phyloP scores from a whole-genome alignment of 2,888 invertebrate genomes.

The Tachina lurida region DNA sequence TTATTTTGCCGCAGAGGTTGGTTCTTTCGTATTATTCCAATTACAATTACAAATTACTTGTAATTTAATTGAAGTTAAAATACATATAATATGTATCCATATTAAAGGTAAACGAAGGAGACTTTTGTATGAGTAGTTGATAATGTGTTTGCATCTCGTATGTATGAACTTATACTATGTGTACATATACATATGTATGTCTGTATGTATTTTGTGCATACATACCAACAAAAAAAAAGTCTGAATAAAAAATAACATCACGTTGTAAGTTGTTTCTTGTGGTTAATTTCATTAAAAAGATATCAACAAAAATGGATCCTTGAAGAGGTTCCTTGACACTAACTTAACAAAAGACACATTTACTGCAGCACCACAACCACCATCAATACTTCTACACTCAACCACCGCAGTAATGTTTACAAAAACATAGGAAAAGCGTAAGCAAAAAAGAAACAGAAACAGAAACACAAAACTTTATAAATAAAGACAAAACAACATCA shows the following conservation, averaged over 20 bases:
- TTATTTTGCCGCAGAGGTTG: no score
- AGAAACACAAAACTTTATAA: background rate
- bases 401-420: constrained; percentile 35
- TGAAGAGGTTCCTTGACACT: constrained; percentile 80
- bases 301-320: constrained; percentile 75
- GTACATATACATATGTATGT: background rate
- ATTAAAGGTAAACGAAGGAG: background rate
- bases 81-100: background rate
- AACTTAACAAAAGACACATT: constrained; percentile 56
- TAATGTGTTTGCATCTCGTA: constrained; percentile 7
- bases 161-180: background rate
- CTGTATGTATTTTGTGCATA: background rate
- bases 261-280: constrained; percentile 40
- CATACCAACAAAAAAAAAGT: constrained; percentile 25
- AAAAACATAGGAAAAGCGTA: constrained; percentile 42
- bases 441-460: constrained; percentile 23
- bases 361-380: constrained; percentile 30
- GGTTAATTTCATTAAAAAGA: constrained; percentile 71
- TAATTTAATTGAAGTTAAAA: background rate
- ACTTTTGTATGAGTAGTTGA: background rate
- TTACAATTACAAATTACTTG: background rate
- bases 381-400: constrained; percentile 16
- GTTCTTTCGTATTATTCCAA: background rate
- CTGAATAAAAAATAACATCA: constrained; percentile 22
- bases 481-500: constrained; percentile 31